Conservation (phyloP, 2,888 invertebrate genomes). For the Gonocerus acuteangulatus region DNA sequence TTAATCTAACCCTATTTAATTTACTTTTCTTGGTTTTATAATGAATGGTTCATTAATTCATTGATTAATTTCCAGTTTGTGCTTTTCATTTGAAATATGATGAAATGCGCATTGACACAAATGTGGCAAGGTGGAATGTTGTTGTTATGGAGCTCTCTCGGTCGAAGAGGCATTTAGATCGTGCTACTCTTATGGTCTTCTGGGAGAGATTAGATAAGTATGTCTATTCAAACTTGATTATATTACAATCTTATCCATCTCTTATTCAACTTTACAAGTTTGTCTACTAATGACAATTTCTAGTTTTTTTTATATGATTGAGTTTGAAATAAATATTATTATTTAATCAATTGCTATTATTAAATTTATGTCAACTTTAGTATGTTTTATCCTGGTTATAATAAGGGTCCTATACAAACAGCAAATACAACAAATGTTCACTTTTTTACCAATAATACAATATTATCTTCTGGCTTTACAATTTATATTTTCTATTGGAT, state of each 20-base stretch:
- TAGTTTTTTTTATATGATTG: neutral
- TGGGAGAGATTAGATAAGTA: conserved; percentile 96
- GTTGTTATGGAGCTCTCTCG: conserved; percentile 84
- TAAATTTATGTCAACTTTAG: no score
- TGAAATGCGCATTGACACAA: conserved; percentile 88
- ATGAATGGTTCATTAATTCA: no score
- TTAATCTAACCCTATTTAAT: no score
- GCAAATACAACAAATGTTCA: no score
- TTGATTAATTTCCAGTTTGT: conserved; percentile 64
- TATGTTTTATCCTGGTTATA: no score
- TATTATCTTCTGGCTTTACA: no score
- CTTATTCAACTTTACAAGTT: neutral
- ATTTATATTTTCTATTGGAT: no score
- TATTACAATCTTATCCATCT: neutral
- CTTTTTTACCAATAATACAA: no score
- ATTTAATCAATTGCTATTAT: conserved; percentile 27
- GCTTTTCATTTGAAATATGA: conserved; percentile 96
- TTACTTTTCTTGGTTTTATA: no score
- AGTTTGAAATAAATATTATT: conserved; percentile 11
- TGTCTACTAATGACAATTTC: neutral
- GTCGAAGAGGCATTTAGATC: conserved; percentile 91
- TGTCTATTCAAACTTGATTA: no score
- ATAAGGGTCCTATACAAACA: no score
- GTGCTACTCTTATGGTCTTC: conserved; percentile 89
- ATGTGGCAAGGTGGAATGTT: conserved; percentile 96